These are phyloP conservation scores for Nymphalis urticae DNA, from an alignment of 2,888 invertebrate genomes.

Conservation along the genomic window DNA sequence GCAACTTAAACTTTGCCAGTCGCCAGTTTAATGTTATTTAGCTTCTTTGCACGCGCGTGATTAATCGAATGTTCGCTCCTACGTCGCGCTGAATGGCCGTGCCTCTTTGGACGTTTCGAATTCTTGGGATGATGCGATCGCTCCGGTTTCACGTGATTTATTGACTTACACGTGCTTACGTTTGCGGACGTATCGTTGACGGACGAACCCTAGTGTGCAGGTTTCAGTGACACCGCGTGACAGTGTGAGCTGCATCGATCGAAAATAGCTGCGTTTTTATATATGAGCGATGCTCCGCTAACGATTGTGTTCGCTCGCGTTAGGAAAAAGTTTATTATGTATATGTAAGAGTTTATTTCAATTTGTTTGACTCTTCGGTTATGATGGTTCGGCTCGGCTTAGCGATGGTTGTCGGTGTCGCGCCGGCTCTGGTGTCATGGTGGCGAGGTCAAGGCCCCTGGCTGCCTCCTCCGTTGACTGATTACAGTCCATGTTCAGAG, in stretches of 20 bases:
- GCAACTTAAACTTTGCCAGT: constrained; percentile 29
- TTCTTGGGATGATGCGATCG: constrained; percentile 10
- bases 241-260: constrained; percentile 60
- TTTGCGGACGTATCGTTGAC: constrained; percentile 52
- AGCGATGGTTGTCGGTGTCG: constrained; percentile 79
- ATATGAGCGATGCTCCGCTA: constrained; percentile 59
- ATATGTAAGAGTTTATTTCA: constrained; percentile 44
- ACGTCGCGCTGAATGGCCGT: constrained; percentile 23
- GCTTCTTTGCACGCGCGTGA: constrained; percentile 20
- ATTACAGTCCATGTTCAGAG: constrained; percentile 50
- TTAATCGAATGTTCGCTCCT: constrained; percentile 20
- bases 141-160: constrained; percentile 33
- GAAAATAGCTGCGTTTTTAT: constrained; percentile 61
- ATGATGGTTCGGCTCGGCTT: constrained; percentile 74
- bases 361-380: constrained; percentile 15
- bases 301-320: constrained; percentile 38
- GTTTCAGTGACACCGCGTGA: constrained; percentile 60
- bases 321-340: constrained; percentile 23
- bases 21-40: constrained; percentile 19
- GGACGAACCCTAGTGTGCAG: constrained; percentile 52
- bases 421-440: constrained; percentile 77
- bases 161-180: constrained; percentile 50
- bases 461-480: constrained; percentile 55
- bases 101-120: constrained; percentile 23
- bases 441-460: constrained; percentile 67